A percentile compares a stretch with the other conserved stretches of the same genome.
Evolutionary conservation across 2,113 vertebrate genomes (phyloP).

Genomic region (Gallinago jamesoni): DNA sequence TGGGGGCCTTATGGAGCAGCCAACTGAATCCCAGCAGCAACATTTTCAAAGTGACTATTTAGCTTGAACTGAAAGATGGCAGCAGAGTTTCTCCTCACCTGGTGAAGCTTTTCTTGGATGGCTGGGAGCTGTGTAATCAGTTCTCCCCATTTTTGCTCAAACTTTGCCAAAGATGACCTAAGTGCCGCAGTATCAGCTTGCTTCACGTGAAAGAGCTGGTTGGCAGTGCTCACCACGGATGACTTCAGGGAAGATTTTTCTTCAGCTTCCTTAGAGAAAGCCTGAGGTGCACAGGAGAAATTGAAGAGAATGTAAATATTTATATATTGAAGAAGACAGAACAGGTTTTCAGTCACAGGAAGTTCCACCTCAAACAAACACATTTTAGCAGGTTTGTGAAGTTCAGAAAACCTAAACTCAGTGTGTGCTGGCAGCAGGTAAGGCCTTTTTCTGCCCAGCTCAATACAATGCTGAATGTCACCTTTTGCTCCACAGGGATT

Average conservation of each 20-base stretch:
- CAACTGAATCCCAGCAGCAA: constrained; percentile 22
- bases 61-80: background rate
- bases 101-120: constrained; percentile 83
- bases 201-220: constrained; percentile 81
- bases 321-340: background rate
- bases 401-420: background rate
- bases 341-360: background rate
- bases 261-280: constrained; percentile 84
- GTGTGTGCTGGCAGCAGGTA: background rate
- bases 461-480: background rate
- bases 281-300: constrained; percentile 60
- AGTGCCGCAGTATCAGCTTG: constrained; percentile 74
- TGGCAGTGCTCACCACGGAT: constrained; percentile 75
- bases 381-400: background rate
- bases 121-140: constrained; percentile 74
- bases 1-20: constrained; percentile 3
- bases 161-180: constrained; percentile 73
- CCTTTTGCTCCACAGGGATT: background rate
- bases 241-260: constrained; percentile 80
- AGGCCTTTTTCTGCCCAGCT: background rate
- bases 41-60: background rate
- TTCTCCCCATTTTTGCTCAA: constrained; percentile 84
- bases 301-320: background rate
- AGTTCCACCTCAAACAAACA: background rate
- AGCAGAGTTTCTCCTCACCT: constrained; percentile 73